Conservation (phyloP, 2,797 vertebrate species). For the Amazonetta brasiliensis region DNA sequence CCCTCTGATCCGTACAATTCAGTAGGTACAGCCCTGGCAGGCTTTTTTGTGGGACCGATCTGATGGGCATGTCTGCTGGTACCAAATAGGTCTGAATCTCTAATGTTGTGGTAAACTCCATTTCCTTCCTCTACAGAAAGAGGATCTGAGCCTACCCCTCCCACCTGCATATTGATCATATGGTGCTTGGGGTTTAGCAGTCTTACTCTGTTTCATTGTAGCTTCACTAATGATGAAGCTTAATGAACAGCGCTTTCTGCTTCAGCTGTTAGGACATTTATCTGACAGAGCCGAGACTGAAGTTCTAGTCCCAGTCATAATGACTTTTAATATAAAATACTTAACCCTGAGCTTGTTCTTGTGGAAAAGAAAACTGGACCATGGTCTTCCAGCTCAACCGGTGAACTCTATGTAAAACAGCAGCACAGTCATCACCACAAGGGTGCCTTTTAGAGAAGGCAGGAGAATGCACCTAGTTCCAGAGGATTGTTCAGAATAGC, state of each 20-base stretch:
- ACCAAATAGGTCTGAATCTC: background rate
- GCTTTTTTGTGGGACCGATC: background rate
- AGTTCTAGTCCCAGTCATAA: background rate
- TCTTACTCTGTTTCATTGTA: background rate
- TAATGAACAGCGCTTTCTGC: background rate
- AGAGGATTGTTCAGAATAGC: background rate
- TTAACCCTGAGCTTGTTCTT: background rate
- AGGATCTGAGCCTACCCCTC: background rate
- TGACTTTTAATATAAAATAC: background rate
- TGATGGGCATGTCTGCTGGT: background rate
- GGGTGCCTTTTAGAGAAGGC: background rate
- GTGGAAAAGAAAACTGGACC: background rate
- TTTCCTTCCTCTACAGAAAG: background rate
- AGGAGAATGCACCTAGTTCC: background rate
- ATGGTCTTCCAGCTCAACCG: background rate
- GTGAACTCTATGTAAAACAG: background rate
- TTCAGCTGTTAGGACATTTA: background rate
- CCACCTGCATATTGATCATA: background rate
- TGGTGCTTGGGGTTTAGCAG: background rate
- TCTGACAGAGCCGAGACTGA: background rate
- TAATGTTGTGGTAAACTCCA: background rate
- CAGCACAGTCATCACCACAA: background rate
- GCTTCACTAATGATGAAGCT: fast-evolving
- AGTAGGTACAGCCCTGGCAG: background rate
- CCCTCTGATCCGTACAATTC: background rate